Conservation (phyloP, 1,140 invertebrate species). For the Cryptotermes secundus region DNA sequence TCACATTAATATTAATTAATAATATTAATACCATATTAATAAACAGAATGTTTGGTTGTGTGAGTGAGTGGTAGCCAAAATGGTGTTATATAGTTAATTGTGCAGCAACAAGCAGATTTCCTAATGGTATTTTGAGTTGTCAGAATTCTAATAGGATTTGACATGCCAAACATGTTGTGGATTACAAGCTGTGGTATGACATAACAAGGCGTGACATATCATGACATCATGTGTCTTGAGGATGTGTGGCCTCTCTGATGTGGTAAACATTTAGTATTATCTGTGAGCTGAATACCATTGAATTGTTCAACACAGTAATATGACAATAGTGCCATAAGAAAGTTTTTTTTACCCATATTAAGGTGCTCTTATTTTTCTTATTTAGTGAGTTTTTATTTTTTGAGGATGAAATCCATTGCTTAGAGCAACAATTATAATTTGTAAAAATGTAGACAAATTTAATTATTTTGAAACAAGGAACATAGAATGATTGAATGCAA, state of each 20-base stretch:
- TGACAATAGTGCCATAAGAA: slow-evolving; percentile 12
- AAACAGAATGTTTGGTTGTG: slow-evolving; percentile 23
- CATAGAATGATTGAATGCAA: background rate
- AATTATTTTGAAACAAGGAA: background rate
- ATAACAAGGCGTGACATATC: background rate
- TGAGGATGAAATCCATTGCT: background rate
- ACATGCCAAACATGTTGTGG: slow-evolving; percentile 4
- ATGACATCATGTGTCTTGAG: background rate
- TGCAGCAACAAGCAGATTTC: background rate
- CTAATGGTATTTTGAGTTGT: background rate
- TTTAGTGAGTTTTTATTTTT: background rate
- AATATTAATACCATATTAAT: slow-evolving; percentile 9
- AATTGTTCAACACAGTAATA: background rate
- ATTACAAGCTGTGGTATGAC: background rate
- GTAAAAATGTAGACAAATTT: background rate
- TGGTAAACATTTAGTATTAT: background rate
- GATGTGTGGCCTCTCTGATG: background rate
- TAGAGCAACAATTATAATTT: background rate
- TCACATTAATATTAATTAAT: slow-evolving; percentile 13
- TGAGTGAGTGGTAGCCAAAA: background rate
- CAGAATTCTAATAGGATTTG: background rate
- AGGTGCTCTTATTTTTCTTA: background rate
- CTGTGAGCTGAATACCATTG: too few species aligned
- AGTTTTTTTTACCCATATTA: background rate
- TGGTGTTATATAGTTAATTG: background rate